Conservation (phyloP, 2,888 invertebrate species). For the Lampropteryx suffumata region DNA sequence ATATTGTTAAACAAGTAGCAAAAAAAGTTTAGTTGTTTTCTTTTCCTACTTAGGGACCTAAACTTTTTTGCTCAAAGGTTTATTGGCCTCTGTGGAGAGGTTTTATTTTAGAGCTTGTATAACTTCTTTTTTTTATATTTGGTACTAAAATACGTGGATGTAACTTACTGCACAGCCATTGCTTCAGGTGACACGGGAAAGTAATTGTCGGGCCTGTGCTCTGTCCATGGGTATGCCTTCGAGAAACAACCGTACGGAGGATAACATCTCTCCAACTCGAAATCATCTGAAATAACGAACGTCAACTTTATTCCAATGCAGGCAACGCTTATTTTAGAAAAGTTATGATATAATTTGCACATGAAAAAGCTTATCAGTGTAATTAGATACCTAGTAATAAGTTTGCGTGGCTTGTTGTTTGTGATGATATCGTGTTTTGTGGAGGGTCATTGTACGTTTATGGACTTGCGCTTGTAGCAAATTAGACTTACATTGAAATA, state of each 20-base stretch:
- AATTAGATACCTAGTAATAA: slow-evolving; percentile 21
- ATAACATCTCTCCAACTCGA: slow-evolving; percentile 86
- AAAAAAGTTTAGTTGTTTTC: too few relatives aligned
- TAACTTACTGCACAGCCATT: slow-evolving; percentile 77
- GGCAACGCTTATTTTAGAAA: background rate
- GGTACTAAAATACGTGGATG: background rate
- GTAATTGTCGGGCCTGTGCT: slow-evolving; percentile 89
- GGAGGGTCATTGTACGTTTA: background rate
- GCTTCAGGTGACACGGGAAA: slow-evolving; percentile 89
- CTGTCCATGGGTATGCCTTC: slow-evolving; percentile 90
- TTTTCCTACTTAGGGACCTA: too few relatives aligned
- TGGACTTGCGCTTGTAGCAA: too few relatives aligned
- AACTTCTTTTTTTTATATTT: too few relatives aligned
- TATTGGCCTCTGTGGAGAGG: too few relatives aligned
- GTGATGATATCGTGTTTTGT: background rate
- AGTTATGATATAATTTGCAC: background rate
- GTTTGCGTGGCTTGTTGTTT: slow-evolving; percentile 22
- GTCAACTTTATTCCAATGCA: slow-evolving; percentile 1
- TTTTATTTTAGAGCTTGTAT: too few relatives aligned
- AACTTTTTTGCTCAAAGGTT: too few relatives aligned
- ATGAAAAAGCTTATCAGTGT: slow-evolving; percentile 22
- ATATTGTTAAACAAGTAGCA: too few relatives aligned
- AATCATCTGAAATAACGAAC: slow-evolving; percentile 56
- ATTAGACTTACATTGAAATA: too few relatives aligned
- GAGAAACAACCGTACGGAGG: slow-evolving; percentile 92